These are phyloP conservation scores for Laothoe populi DNA, from an alignment of 2,888 invertebrate species.

Conservation along the genomic window DNA sequence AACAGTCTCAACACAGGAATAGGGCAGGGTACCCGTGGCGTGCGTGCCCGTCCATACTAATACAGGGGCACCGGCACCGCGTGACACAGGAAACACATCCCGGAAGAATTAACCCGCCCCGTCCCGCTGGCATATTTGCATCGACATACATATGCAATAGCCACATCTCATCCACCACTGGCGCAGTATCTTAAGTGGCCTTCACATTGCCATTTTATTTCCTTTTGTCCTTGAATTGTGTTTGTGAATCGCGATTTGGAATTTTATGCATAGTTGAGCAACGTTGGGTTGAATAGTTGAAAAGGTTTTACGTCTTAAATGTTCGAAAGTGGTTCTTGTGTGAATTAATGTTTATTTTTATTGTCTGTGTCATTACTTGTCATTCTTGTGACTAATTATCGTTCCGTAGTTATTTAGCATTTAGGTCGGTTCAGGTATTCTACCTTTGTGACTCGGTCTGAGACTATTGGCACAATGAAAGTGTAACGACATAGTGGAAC, in stretches of 20 bases:
- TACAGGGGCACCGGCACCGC: slow-evolving; percentile 46
- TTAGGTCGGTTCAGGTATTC: slow-evolving; percentile 41
- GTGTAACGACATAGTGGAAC: slow-evolving; percentile 69
- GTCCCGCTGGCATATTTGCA: slow-evolving; percentile 67
- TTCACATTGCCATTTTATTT: slow-evolving; percentile 20
- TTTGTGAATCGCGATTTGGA: slow-evolving; percentile 2
- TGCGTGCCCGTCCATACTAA: slow-evolving; percentile 70
- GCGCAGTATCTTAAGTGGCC: slow-evolving; percentile 8
- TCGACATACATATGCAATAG: slow-evolving; percentile 58
- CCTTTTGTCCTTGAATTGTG: slow-evolving; percentile 13
- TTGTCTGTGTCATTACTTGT: not conserved
- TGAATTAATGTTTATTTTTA: not conserved
- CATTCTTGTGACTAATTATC: not conserved
- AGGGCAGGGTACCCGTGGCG: slow-evolving; percentile 32
- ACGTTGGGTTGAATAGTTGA: not conserved
- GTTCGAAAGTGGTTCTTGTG: not conserved
- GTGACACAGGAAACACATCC: slow-evolving; percentile 77
- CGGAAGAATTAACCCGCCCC: slow-evolving; percentile 77
- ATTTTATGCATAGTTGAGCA: not conserved
- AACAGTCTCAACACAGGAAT: not conserved
- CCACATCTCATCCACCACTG: slow-evolving; percentile 29
- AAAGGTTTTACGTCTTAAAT: not conserved
- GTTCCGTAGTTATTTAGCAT: slow-evolving; percentile 40
- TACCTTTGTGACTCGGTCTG: slow-evolving; percentile 34
- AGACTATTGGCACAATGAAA: slow-evolving; percentile 52